Evolutionary conservation across 2,797 vertebrate species (phyloP), one percentile per base, ranked within the genome.

Genomic region (Syndactyla subalaris): DNA sequence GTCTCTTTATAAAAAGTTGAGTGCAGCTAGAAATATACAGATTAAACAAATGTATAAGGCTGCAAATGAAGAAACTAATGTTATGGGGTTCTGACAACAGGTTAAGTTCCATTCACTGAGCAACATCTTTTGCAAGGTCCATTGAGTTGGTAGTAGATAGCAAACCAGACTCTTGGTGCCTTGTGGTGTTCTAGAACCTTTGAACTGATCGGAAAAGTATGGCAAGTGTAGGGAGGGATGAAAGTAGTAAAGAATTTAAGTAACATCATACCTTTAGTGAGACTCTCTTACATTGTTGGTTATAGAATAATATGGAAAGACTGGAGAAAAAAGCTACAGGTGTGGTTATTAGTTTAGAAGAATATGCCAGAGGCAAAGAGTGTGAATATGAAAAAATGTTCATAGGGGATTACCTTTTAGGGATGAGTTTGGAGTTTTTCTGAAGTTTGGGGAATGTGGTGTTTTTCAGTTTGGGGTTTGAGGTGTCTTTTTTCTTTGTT

Each of bases 401-500:
- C 18, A 41, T 34, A 66, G 8, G 43, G 18, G 29, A 67, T 13
- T 48, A 59, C 15, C 2, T 85, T 72, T 65, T n/a, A 58, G 20
- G 45, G 21, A 66, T 5, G 13, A 63, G 11, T 45, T 7, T 65
- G 38, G 32, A 16, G 1, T 45, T 77, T 51, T 85, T 57, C 14
- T 85, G 21, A 23, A 15, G 3, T 78, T 46, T 18, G 14, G 29
- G 21, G 29, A 77, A 30, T 57, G 27, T 52, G 9, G 6, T 27
- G 23, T 8, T 49, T 89, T 68, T 82, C 45, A 59, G 30, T 57
- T 66, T 75, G 15, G 21, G 23, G 20, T 49, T 74, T 22, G 14
- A 76, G 34, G 13, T 32, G 22, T 41, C 1, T 6, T 20, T 1
- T 1, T 51, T 43, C 6, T 46, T 34, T 27, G 1, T 8, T 39